phyloP scores from a whole-genome alignment of 2,113 vertebrate species.

The Dipodomys merriami region DNA sequence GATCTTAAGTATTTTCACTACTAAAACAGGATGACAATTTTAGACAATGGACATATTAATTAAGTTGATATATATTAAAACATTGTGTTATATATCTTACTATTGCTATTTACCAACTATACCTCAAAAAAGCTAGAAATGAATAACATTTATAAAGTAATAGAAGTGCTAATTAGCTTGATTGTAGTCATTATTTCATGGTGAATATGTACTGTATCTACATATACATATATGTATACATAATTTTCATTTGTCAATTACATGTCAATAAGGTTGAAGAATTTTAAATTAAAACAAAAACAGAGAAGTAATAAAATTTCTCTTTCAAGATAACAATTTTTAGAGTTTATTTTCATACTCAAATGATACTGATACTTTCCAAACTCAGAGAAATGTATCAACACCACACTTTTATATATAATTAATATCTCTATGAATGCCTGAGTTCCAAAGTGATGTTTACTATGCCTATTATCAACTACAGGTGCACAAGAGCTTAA shows the following conservation, averaged over 20 bases:
- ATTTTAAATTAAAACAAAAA: neutral
- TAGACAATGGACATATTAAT: too few relatives aligned
- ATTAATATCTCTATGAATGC: neutral
- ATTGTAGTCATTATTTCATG: neutral
- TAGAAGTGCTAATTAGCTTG: neutral
- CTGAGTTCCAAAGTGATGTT: neutral
- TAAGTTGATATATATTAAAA: too few relatives aligned
- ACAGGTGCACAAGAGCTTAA: neutral
- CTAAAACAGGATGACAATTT: neutral
- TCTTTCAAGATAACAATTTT: slow-evolving; percentile 53
- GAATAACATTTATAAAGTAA: neutral
- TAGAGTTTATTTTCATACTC: slow-evolving; percentile 17
- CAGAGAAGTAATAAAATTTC: neutral
- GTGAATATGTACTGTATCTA: neutral
- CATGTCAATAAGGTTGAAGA: neutral
- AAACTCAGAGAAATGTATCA: slow-evolving; percentile 45
- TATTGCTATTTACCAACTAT: too few relatives aligned
- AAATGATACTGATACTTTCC: neutral
- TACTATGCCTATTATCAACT: neutral
- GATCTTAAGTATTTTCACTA: neutral
- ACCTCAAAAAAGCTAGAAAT: too few relatives aligned
- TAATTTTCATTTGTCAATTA: neutral
- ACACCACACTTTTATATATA: neutral
- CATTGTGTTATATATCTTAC: too few relatives aligned
- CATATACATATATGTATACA: neutral